Conservation (phyloP, 2,113 vertebrate genomes). For the Dromas ardeola region DNA sequence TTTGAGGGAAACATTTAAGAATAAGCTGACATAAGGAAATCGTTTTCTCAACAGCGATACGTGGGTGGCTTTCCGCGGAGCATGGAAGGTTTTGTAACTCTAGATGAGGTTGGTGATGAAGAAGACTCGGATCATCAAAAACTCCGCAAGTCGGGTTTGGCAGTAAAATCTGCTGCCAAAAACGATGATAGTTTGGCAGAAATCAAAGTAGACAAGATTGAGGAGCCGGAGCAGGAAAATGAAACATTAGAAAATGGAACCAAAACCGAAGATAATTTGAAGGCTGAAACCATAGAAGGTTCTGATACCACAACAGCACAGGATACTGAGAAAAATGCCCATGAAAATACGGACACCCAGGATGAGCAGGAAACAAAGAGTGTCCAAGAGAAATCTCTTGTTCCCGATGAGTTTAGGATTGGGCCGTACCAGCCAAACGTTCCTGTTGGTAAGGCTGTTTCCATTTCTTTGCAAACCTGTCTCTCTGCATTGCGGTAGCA, state of each 20-base stretch:
- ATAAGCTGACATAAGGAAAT: not conserved
- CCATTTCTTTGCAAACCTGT: not conserved
- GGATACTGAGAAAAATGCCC: conserved; percentile 60
- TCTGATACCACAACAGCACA: conserved; percentile 13
- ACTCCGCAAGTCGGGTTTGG: conserved; percentile 66
- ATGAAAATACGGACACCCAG: conserved; percentile 63
- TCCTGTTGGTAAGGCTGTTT: conserved; percentile 86
- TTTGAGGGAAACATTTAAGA: not conserved
- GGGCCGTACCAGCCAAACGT: conserved; percentile 85
- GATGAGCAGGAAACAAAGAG: conserved; percentile 66
- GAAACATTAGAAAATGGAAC: conserved; percentile 79
- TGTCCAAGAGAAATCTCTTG: conserved; percentile 64
- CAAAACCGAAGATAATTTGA: conserved; percentile 69
- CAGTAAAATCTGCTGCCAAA: conserved; percentile 57
- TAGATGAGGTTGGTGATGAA: conserved; percentile 91
- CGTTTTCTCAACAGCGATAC: conserved; percentile 70
- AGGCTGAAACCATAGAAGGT: conserved; percentile 54
- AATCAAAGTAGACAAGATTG: conserved; percentile 78
- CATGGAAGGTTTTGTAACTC: conserved; percentile 94
- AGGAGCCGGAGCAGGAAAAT: conserved; percentile 76
- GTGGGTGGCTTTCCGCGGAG: conserved; percentile 83
- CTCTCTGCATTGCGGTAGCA: not conserved
- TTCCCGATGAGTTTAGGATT: conserved; percentile 79
- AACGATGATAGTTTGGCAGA: conserved; percentile 71
- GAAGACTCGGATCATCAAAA: conserved; percentile 80